A percentile compares a stretch with the other conserved stretches of the same genome.
phyloP scores from a whole-genome alignment of 2,888 invertebrate genomes.

The Stramonita haemastoma region DNA sequence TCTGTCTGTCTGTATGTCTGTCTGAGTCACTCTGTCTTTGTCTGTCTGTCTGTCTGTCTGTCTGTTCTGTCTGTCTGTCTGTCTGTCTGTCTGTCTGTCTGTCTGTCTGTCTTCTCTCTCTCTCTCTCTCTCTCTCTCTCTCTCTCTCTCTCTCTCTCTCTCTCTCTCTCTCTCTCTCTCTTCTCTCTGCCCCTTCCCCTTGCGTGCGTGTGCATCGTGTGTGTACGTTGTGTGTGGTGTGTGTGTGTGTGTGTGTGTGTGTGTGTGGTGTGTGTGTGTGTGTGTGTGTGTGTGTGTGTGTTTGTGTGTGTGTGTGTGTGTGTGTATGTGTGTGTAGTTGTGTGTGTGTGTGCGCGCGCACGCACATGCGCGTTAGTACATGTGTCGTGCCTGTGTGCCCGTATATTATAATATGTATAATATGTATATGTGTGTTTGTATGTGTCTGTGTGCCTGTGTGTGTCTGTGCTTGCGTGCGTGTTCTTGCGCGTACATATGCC shows the following conservation, averaged over 20 bases:
- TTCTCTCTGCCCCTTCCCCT: too few relatives aligned
- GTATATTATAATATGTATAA: too few relatives aligned
- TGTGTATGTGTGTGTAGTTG: neutral
- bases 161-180: too few relatives aligned
- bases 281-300: neutral
- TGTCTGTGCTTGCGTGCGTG: neutral
- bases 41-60: neutral
- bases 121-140: too few relatives aligned
- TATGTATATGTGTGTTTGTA: too few relatives aligned
- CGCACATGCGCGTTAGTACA: neutral
- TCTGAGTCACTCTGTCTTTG: neutral
- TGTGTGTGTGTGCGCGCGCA: slow-evolving; percentile 1
- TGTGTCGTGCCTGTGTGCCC: too few relatives aligned
- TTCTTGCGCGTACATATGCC: neutral
- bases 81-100: neutral
- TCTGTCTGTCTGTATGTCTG: too few relatives aligned
- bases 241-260: neutral
- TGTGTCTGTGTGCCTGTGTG: neutral
- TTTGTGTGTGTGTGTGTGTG: neutral
- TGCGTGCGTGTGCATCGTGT: neutral
- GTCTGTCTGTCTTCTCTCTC: neutral
- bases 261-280: neutral
- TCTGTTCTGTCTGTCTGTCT: neutral
- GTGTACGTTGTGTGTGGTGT: neutral
- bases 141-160: too few relatives aligned